A percentile compares a stretch with the other conserved stretches of the same genome.
Conservation (phyloP, 2,113 vertebrate species). For the Panthera uncia region DNA sequence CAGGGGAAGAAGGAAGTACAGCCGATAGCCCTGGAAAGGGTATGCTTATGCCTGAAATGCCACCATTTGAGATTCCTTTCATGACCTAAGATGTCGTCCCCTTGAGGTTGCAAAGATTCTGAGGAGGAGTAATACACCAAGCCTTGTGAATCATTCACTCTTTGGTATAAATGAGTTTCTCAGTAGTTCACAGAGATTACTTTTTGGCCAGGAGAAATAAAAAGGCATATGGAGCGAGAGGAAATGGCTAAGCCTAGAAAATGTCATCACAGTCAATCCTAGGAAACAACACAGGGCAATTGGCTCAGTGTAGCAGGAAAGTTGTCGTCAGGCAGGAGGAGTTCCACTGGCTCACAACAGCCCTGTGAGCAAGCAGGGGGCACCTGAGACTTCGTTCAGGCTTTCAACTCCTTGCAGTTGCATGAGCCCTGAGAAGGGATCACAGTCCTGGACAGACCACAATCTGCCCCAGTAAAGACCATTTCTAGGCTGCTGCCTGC, state of each 20-base stretch:
- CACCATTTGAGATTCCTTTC: neutral
- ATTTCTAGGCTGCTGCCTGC: neutral
- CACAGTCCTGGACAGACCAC: neutral
- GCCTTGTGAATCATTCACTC: constrained; percentile 46
- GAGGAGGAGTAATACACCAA: constrained; percentile 41
- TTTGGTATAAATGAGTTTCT: constrained; percentile 54
- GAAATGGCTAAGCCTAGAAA: constrained; percentile 75
- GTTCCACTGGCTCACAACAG: neutral
- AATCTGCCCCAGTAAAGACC: neutral
- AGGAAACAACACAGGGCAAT: constrained; percentile 51
- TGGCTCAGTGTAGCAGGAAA: neutral
- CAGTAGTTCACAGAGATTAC: constrained; percentile 44
- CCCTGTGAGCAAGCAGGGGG: neutral
- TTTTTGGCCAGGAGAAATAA: constrained; percentile 63
- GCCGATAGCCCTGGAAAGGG: neutral
- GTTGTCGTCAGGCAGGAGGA: neutral
- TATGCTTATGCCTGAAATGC: neutral
- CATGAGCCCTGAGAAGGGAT: neutral
- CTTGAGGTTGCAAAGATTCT: constrained; percentile 59
- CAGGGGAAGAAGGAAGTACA: neutral
- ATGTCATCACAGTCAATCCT: constrained; percentile 64
- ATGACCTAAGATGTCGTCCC: neutral
- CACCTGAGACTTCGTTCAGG: neutral
- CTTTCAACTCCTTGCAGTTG: neutral
- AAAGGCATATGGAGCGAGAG: constrained; percentile 73